phyloP scores from a whole-genome alignment of 2,888 invertebrate species.

The Drosophila paracracens region DNA sequence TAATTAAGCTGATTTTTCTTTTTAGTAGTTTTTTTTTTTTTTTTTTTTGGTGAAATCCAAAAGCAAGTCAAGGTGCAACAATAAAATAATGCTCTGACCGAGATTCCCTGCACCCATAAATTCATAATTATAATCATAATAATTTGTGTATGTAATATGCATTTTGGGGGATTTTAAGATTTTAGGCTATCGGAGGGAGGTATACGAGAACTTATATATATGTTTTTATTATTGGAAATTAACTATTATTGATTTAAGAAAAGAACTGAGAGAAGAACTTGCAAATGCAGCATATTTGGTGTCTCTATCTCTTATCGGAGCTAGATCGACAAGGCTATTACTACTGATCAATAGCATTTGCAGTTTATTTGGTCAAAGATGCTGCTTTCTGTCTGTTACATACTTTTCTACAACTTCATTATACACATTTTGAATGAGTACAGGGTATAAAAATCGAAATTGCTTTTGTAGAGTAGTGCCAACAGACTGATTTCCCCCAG shows the following conservation, averaged over 20 bases:
- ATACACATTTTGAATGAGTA: background rate
- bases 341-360: no score
- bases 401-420: background rate
- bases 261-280: background rate
- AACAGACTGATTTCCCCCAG: background rate
- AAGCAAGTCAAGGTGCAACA: slow-evolving; percentile 48
- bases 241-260: background rate
- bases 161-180: background rate
- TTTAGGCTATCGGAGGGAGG: background rate
- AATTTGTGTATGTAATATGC: background rate
- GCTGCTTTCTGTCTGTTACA: background rate
- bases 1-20: background rate
- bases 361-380: no score
- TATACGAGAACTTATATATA: background rate
- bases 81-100: background rate
- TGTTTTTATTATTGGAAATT: background rate
- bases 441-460: slow-evolving; percentile 40
- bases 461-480: slow-evolving; percentile 44
- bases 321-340: no score
- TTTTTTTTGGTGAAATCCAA: slow-evolving; percentile 64
- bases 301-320: no score
- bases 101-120: background rate
- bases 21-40: slow-evolving; percentile 1
- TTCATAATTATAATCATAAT: background rate
- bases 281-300: no score